Evolutionary conservation across 2,113 vertebrate genomes (phyloP), one percentile per base, ranked within the genome.

Genomic region (Hystrix brachyura): DNA sequence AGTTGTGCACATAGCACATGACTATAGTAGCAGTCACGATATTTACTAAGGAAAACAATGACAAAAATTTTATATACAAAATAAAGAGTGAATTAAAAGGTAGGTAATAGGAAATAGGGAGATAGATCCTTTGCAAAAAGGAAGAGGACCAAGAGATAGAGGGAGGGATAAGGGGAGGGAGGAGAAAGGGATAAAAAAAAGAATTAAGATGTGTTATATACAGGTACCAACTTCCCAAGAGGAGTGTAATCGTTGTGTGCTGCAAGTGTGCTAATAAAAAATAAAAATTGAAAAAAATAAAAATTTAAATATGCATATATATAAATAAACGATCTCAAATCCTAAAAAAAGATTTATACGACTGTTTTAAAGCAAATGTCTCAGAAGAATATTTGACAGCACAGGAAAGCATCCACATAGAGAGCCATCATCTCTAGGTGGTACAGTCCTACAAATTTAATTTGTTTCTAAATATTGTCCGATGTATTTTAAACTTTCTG

Each of bases 41-140:
- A 81, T 96, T 94, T 86, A 87, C 64, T 94, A 84, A 81, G 74
- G 71, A 79, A 79, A 93, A 46, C 23, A 48, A 51, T 79, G 9
- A 55, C 27, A 9, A 79, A 29, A 78, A 78, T 18, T 18, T 17
- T 53, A 51, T 72, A 59, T 67, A 51, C 43, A 76, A 76, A 76
- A 76, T 74, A 74, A 69, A 69, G n/a, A 21, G 46, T 25, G 27
- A 78, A 78, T 51, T 78, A 78, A 78, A 48, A 76, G 72, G 5
- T 76, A 71, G 69, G n/a, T 43, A 72, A 43, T 21, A 48, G 72
- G 74, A 78, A 78, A 51, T 78, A 51, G 17, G n/a, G 34, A n/a
- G 32, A 71, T n/a, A 71, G 46, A 78, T 78, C 25, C 51, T 78
- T 51, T 78, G 74, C 46, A 78, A 27, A 78, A 78, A 7, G 14